Conservation (phyloP, 2,113 vertebrate species). For the Rattus rattus region DNA sequence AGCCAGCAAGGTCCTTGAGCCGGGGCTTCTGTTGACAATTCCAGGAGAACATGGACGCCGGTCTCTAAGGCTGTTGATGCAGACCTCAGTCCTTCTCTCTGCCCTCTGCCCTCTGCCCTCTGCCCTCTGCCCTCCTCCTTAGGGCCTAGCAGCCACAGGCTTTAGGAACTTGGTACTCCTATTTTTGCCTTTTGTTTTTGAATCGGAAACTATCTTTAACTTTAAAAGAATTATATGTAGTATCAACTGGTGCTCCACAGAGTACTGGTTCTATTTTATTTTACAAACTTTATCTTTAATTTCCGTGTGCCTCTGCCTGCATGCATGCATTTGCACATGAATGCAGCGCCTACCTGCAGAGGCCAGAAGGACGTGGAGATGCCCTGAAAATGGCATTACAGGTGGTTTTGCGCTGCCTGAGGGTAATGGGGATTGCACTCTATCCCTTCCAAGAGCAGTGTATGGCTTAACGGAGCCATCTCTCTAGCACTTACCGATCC, state of each 20-base stretch:
- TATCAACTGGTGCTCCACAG: background rate
- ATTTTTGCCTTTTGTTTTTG: background rate
- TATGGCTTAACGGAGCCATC: background rate
- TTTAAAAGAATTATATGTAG: background rate
- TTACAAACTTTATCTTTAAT: background rate
- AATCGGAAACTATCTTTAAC: background rate
- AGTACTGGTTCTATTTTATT: background rate
- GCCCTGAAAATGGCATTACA: no score
- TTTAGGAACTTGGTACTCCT: background rate
- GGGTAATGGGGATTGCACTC: no score
- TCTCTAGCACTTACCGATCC: background rate
- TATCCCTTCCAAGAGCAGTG: background rate
- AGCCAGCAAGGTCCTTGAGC: background rate
- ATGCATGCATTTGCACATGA: fast-evolving
- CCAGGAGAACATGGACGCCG: background rate
- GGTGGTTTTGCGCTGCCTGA: background rate
- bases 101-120: no score
- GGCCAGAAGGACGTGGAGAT: background rate
- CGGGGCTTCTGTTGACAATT: background rate
- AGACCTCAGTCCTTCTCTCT: background rate
- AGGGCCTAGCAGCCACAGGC: background rate
- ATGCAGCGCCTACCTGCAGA: background rate
- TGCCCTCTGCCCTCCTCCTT: no score
- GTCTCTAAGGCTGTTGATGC: background rate
- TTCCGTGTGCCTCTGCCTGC: background rate